These are phyloP conservation scores for Drosophila oshimai DNA, from an alignment of 1,140 invertebrate species.

Conservation along the genomic window DNA sequence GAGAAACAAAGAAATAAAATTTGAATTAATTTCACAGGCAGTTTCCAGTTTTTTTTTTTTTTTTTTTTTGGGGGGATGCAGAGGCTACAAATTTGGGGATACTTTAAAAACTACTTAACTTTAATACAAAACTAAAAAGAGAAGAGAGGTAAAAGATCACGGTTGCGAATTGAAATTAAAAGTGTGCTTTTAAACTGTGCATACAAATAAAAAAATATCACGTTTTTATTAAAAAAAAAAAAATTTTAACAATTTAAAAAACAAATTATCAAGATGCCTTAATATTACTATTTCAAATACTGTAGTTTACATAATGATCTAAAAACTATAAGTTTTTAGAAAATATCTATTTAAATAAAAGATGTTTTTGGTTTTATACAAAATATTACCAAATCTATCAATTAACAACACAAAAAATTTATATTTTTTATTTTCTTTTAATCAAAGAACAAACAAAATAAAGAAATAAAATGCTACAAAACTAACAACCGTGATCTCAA, in stretches of 20 bases:
- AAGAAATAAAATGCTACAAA: neutral
- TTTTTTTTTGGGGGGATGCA: neutral
- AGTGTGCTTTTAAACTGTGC: no score
- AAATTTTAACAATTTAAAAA: no score
- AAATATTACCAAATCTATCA: no score
- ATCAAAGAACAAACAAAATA: no score
- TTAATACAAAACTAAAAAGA: neutral
- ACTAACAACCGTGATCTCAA: neutral
- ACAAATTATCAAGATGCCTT: no score
- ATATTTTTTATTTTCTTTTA: neutral
- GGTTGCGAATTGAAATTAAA: neutral
- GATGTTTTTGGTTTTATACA: no score
- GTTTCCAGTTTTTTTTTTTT: neutral
- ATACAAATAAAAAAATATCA: neutral
- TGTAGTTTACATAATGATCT: no score
- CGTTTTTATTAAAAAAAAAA: no score
- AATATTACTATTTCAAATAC: neutral
- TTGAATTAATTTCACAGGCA: slow-evolving; percentile 59
- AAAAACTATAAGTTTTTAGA: no score
- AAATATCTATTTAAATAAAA: no score
- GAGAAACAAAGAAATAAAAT: slow-evolving; percentile 34
- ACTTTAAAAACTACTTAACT: neutral
- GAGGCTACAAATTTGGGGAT: neutral
- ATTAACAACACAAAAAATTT: no score
- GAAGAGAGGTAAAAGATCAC: neutral